A percentile compares a stretch with the other conserved stretches of the same genome.
Evolutionary conservation across 1,140 invertebrate species (phyloP).

Genomic region (Oryctes rhinoceros): DNA sequence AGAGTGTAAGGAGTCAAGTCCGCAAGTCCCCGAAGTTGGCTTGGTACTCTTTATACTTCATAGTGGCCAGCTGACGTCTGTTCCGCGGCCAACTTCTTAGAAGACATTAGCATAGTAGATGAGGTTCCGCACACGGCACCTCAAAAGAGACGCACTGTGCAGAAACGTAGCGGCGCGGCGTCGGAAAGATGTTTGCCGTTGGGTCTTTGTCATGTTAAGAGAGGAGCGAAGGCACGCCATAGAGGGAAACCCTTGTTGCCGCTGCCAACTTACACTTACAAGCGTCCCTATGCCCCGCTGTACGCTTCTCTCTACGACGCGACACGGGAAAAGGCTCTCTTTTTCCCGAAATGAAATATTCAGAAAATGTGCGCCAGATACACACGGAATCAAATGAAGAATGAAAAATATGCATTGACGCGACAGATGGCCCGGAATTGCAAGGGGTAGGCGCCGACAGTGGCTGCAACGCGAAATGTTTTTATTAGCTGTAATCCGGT

Average conservation of each 20-base stretch:
- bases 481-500: slow-evolving; percentile 61
- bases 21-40: slow-evolving; percentile 47
- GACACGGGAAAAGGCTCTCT: background rate
- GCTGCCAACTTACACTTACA: slow-evolving; percentile 6
- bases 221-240: slow-evolving; percentile 18
- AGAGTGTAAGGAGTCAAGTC: slow-evolving; percentile 46
- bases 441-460: slow-evolving; percentile 54
- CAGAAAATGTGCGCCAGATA: slow-evolving; percentile 38
- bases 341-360: slow-evolving; percentile 36
- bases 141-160: slow-evolving; percentile 32
- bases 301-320: background rate
- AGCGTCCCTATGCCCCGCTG: background rate
- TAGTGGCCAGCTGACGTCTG: slow-evolving; percentile 52
- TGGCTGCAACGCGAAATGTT: slow-evolving; percentile 59
- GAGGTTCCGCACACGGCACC: slow-evolving; percentile 46
- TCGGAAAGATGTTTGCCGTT: slow-evolving; percentile 23
- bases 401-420: slow-evolving; percentile 55
- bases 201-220: slow-evolving; percentile 38
- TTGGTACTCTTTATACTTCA: slow-evolving; percentile 55
- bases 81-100: slow-evolving; percentile 51
- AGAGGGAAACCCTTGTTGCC: slow-evolving; percentile 8
- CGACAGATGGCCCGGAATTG: slow-evolving; percentile 57
- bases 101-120: slow-evolving; percentile 56
- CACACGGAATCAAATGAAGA: slow-evolving; percentile 51
- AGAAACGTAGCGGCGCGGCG: slow-evolving; percentile 22